Base-by-base conservation (phyloP, 1,140 invertebrate species). In the Diprion similis region DNA sequence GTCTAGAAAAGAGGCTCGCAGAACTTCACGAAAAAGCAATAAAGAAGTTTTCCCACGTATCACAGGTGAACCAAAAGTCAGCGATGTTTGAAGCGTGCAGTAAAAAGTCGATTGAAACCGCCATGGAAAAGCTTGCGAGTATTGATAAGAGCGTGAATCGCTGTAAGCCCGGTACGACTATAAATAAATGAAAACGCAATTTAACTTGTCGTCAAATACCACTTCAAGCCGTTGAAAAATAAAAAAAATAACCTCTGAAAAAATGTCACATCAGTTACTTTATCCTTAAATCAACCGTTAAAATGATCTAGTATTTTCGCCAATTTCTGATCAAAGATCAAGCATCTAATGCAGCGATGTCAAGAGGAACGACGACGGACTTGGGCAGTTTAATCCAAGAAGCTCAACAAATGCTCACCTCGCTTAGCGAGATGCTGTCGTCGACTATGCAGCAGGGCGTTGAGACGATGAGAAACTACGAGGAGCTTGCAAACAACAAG, bases 371-470 rank as follows among this genome's bases (percentile, higher is more conserved):
- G 24, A 59, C 24, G 24, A 37, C 51, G 11, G 51, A 17, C 11
- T 59, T 59, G 51, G n/a, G 51, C 51, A 59, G 11, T 59, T 45
- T 76, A 46, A 69, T 77, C 37, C 68, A 65, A 72, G 69, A 79
- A 51, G 74, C 71, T 64, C 76, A 77, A 73, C 71, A 73, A 46
- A 11, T 78, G 46, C 47, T 79, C 48, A 17, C 64, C 65, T 72
- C 73, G 71, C 72, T 73, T n/a, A 71, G 75, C 15, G 66, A 78
- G 11, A 71, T 79, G 48, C 68, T 79, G 70, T 24, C 64, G 51
- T 66, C 76, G 51, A 78, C 75, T 11, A 59, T 79, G 65, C 73
- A 78, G 59, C 59, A 70, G 24, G 72, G 74, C 68, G n/a, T 76
- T 24, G 67, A 71, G 11, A 68, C 75, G 51, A 46, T 77, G 17